Evolutionary conservation across 1,140 invertebrate genomes (phyloP), one percentile per base, ranked within the genome.

Genomic region (Bombyx mandarina): DNA sequence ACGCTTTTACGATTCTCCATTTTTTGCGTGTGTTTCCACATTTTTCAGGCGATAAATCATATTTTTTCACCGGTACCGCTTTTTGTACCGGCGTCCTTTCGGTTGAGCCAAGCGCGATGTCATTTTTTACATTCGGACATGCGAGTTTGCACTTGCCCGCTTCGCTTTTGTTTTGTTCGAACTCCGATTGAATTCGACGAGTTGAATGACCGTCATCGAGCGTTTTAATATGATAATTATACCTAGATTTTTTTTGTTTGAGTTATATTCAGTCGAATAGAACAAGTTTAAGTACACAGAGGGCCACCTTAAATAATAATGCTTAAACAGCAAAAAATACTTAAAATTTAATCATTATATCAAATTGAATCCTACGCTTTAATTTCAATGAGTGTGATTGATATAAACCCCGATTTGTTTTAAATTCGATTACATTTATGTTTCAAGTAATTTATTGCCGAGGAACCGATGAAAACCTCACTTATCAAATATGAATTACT

Each of bases 31-130:
- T 87, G 80, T 83, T 86, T 86, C 78, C 80, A 88, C 86, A 89
- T 89, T 88, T 89, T 89, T 89, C 86, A 85, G 71, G 79, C 74
- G 60, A 87, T 89, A 88, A 88, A 89, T 89, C 87, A 89, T 88
- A 82, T 89, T 88, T 89, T 88, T 88, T 86, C 85, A 86, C 77
- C 80, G 82, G 73, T 77, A 72, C 72, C 72, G 75, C 75, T 84
- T 86, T 86, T 86, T 86, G 71, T 73, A 70, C 70, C 60, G 58
- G 67, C 69, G 77, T 83, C 79, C 82, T 79, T 82, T 85, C 73
- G 75, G 80, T 78, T 77, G 73, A 78, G 71, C 74, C 74, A 71
- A 73, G 76, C 75, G 79, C 77, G 69, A 71, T 83, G 74, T 79
- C 72, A 80, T 85, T 85, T 85, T 84, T 87, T 86, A 82, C 69